Base-by-base conservation (phyloP, 2,113 vertebrate genomes). In the Amia ocellicauda region DNA sequence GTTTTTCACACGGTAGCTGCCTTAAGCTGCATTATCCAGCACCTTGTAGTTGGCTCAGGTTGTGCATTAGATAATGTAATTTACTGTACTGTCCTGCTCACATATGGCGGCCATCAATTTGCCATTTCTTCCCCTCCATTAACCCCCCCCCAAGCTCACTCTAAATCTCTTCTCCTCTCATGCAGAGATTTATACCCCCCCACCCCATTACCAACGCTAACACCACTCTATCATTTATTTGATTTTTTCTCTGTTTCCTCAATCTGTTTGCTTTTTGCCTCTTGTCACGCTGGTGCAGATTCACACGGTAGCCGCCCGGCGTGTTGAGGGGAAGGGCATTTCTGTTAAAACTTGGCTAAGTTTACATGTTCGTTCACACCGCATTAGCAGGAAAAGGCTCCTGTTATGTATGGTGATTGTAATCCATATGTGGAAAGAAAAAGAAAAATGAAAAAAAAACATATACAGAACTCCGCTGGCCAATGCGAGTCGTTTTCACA, bases 311-410 rank as follows among this genome's bases (percentile, higher is more conserved):
- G 41, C 78, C 69, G 57, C 41, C 60, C 0, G 52, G 47, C 61
- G 20, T 64, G 17, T 62, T 53, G 22, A 57, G 52, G 71, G 67
- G 62, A 66, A 72, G 74, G 71, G 74, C 72, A 40, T 54, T 75
- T 79, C 74, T 78, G 80, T 74, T 81, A 85, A 78, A 79, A 71
- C 79, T 79, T 78, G 83, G 77, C 80, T 83, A 84, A 81, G 78
- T 85, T 87, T 89, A 86, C 86, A 85, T 87, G 80, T 85, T 82
- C 80, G 80, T 86, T 87, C 83, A 88, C 84, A 87, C 82, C 76
- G 75, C 75, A 88, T 86, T 85, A 89, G 51, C 24, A 69, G 71
- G 73, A 67, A 69, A 61, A 74, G 52, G 64, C 63, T 69, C 24
- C 59, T 43, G 69, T 72, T 80, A 53, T 64, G 71, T 72, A 74